A percentile compares a stretch with the other conserved stretches of the same genome.
Conservation (phyloP, 2,113 vertebrate species). For the Octodon degus region DNA sequence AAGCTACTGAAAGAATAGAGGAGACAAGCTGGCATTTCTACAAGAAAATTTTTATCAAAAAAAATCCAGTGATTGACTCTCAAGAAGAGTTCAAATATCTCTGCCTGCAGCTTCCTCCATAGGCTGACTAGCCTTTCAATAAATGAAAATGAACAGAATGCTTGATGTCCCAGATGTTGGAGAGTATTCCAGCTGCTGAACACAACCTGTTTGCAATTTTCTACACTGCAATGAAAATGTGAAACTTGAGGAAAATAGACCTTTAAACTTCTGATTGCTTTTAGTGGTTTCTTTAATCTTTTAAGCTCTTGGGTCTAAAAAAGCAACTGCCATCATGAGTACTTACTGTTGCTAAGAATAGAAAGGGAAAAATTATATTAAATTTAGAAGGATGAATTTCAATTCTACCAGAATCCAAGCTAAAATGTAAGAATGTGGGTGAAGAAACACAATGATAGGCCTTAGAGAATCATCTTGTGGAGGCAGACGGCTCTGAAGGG, state of each 20-base stretch:
- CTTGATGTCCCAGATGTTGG: slow-evolving; percentile 77
- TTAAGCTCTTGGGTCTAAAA: slow-evolving; percentile 89
- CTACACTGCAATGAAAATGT: slow-evolving; percentile 83
- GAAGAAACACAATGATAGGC: background rate
- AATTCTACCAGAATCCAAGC: background rate
- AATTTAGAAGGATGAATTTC: slow-evolving; percentile 53
- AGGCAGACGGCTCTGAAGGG: background rate
- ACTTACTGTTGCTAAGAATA: slow-evolving; percentile 83
- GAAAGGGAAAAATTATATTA: slow-evolving; percentile 73
- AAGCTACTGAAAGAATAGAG: background rate
- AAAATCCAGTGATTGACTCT: background rate
- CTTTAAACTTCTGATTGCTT: slow-evolving; percentile 86
- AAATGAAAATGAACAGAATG: slow-evolving; percentile 14
- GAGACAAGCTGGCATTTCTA: background rate
- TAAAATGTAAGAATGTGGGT: background rate
- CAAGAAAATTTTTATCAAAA: background rate
- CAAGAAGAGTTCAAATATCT: background rate
- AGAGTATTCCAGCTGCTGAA: slow-evolving; percentile 70
- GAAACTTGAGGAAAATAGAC: slow-evolving; percentile 85
- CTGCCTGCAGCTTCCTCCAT: slow-evolving; percentile 3
- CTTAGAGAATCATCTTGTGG: background rate
- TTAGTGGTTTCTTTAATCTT: slow-evolving; percentile 91
- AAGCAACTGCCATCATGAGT: slow-evolving; percentile 86
- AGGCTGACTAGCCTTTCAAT: slow-evolving; percentile 2
- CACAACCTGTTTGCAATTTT: slow-evolving; percentile 87